These are phyloP conservation scores for Festucalex cinctus DNA, from an alignment of 2,113 vertebrate species.

Conservation along the genomic window DNA sequence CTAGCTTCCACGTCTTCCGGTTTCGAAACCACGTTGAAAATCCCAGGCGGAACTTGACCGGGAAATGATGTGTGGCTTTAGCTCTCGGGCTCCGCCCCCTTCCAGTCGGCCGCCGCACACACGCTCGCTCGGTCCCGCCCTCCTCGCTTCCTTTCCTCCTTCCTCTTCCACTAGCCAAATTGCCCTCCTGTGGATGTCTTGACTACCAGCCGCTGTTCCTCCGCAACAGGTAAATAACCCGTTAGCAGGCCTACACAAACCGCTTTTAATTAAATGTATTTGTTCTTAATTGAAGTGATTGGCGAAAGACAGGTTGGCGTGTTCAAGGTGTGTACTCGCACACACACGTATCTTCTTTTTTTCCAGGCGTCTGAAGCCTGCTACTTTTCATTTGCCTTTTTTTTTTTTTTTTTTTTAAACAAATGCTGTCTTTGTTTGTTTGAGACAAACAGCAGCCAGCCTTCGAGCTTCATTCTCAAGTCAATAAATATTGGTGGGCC, in stretches of 20 bases:
- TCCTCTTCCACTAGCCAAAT: slow-evolving; percentile 28
- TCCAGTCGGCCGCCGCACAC: slow-evolving; percentile 13
- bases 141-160: slow-evolving; percentile 13
- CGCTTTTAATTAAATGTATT: background rate
- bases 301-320: too few species aligned
- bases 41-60: rapidly evolving
- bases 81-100: slow-evolving; percentile 35
- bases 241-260: background rate
- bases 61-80: background rate
- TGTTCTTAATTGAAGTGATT: background rate
- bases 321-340: background rate
- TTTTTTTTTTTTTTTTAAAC: too few species aligned
- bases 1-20: too few species aligned
- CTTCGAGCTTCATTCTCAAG: background rate
- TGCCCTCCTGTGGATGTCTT: slow-evolving; percentile 37
- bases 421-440: background rate
- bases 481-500: background rate
- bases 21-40: slow-evolving; percentile 31
- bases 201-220: slow-evolving; percentile 15
- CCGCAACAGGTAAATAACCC: slow-evolving; percentile 64
- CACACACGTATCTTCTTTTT: background rate
- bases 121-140: slow-evolving; percentile 14
- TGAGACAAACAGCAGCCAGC: background rate
- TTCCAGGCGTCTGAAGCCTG: background rate
- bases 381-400: background rate